Evolutionary conservation across 2,888 invertebrate species (phyloP), one percentile per base, ranked within the genome.

Genomic region (Lycia hirtaria): DNA sequence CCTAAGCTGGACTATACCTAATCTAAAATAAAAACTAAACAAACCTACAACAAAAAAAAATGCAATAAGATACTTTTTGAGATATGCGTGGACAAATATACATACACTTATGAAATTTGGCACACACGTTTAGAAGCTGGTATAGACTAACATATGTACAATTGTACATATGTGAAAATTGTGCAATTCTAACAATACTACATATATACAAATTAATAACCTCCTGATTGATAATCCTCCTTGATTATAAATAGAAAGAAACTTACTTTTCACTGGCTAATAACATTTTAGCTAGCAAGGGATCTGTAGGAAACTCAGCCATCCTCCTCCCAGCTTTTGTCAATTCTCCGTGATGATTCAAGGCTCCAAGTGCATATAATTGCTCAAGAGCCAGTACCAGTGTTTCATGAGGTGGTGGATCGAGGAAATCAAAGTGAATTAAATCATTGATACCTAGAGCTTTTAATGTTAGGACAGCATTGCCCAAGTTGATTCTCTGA

Each of bases 271-370:
- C 99, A 75, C 98, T 97, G 0, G 99, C 99, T 48, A 99, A 83
- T 52, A 99, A 93, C 98, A 99, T 99, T 92, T 99, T 99, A 0
- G 98, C 98, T 95, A 99, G 96, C 98, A 98, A 98, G 0, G 99
- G 99, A 90, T 99, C 99, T 9, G 98, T 96, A 0, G 99, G 99
- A 85, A 99, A 99, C 87, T 99, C 99, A 0, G 99, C 99, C 99
- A 99, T 99, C 80, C 98, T 93, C 67, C 99, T 93, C 0, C 99
- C 99, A 59, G 99, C 93, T 85, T 98, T 99, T 1, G 99, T 99
- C 51, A 99, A 91, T 88, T 99, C 98, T 0, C 99, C 99, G 72
- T 96, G 96, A 92, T 99, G 99, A 92, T 99, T 99, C 9, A 99
- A 92, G 1, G 99, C 99, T 4, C 99, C 99, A 43, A 99, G 92